These are phyloP conservation scores for Chelonus formosanus DNA, from an alignment of 2,888 invertebrate genomes.

Conservation along the genomic window DNA sequence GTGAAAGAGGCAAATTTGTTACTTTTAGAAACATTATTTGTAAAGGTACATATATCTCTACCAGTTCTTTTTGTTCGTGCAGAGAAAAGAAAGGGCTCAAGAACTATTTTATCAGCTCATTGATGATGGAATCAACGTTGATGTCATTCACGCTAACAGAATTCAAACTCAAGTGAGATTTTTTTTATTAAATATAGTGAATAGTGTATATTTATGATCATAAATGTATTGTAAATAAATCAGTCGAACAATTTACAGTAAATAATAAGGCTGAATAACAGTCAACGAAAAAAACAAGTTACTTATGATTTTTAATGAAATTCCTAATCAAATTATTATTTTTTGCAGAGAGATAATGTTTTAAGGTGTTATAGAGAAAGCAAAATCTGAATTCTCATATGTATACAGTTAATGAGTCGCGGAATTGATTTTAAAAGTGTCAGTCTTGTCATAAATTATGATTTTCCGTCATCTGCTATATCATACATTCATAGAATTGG, in stretches of 20 bases:
- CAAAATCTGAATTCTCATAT: constrained; percentile 96
- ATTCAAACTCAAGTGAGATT: constrained; percentile 80
- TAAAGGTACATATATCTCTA: constrained; percentile 82
- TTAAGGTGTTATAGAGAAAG: too few relatives aligned
- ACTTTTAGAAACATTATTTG: constrained; percentile 83
- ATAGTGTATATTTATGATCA: background rate
- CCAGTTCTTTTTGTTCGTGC: constrained; percentile 93
- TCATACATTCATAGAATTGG: constrained; percentile 91
- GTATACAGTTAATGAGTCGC: constrained; percentile 95
- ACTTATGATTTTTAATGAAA: too few relatives aligned
- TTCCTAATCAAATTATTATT: too few relatives aligned
- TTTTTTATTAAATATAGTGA: constrained; percentile 57
- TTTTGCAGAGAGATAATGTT: constrained; percentile 90
- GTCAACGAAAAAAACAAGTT: too few relatives aligned
- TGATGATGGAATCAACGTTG: constrained; percentile 92
- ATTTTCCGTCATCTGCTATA: constrained; percentile 91
- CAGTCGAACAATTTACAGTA: too few relatives aligned
- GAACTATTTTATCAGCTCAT: constrained; percentile 90
- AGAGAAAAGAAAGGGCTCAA: constrained; percentile 91
- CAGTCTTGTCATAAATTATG: constrained; percentile 96
- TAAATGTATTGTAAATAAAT: too few relatives aligned
- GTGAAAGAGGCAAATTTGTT: constrained; percentile 87
- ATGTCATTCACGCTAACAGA: constrained; percentile 91
- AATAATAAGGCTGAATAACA: too few relatives aligned
- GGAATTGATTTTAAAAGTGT: constrained; percentile 98